Evolutionary conservation across 23 tunicate species (phyloP).

Genomic region (Botrylloides violaceus): DNA sequence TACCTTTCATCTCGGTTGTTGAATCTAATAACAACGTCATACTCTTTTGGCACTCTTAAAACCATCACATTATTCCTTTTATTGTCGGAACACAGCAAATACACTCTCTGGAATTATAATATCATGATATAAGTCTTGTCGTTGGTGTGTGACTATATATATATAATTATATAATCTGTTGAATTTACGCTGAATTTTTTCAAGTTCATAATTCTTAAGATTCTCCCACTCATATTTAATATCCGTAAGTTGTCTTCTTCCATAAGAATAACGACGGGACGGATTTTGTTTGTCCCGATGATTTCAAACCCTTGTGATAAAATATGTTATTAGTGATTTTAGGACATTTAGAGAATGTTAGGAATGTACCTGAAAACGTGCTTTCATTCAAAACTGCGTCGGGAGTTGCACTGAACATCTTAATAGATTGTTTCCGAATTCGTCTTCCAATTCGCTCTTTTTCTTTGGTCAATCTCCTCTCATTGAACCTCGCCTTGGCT

Average conservation of each 20-base stretch:
- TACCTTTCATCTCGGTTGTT: constrained; percentile 46
- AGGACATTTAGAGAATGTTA: background rate
- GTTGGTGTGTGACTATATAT: too few relatives aligned
- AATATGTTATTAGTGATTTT: background rate
- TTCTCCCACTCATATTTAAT: constrained; percentile 16
- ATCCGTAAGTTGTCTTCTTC: constrained; percentile 29
- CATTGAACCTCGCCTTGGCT: background rate
- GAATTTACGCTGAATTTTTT: constrained; percentile 43
- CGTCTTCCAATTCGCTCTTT: background rate
- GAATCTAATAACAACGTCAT: constrained; percentile 72
- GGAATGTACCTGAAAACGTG: constrained; percentile 2
- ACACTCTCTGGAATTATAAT: constrained; percentile 39
- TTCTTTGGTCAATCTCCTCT: background rate
- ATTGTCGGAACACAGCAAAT: constrained; percentile 48
- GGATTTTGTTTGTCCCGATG: constrained; percentile 42
- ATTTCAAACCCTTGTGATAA: constrained; percentile 70
- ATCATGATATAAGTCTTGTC: background rate
- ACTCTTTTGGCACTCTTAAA: constrained; percentile 82
- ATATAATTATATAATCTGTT: too few relatives aligned
- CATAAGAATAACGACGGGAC: constrained; percentile 45
- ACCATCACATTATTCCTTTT: constrained; percentile 62
- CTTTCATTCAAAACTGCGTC: constrained; percentile 4
- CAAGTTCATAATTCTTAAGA: constrained; percentile 34
- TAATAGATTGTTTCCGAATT: constrained; percentile 17
- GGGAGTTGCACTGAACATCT: constrained; percentile 1